Base-by-base conservation (phyloP, 2,797 vertebrate species). In the Anguilla pacifica region DNA sequence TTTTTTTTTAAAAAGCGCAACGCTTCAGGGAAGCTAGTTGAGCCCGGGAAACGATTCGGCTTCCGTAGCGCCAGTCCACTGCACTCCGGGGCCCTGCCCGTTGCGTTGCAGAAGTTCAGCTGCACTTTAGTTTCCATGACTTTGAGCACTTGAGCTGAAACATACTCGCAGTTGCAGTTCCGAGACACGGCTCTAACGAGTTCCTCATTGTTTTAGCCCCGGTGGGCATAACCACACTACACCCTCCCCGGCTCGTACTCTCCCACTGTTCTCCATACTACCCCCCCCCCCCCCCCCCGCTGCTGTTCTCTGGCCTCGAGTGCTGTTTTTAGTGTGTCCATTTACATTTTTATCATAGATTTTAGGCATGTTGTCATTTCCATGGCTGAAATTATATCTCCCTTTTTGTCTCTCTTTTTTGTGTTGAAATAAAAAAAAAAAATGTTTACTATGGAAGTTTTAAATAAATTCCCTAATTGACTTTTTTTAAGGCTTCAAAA, bases 361-460 rank as follows among this genome's bases (percentile, higher is more conserved):
- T 91, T 90, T 90, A 93, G 90, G 89, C 90, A 90, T 91, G 70
- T 88, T 86, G 28, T 86, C 70, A 82, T 85, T 82, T 89, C 86
- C 84, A 79, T 79, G 91, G 92, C 67, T 91, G 87, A 89, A 85
- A 87, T 89, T n/a, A n/a, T 84, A 72, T 88, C 35, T 88, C 86
- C 88, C 88, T 86, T 22, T 9, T 59, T 67, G 70, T 74, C 28
- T 92, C 91, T 90, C 84, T 86, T 87, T 92, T 91, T 55, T 89
- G 90, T 94, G 91, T 92, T 84, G 25, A 88, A 88, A 94, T 93
- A 93, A 39, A 90, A 39, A 93, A 39, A 39, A 39, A 39, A 93
- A 93, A 90, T 92, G 91, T 94, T 94, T 89, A 92, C 88, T 89
- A 89, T 90, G 89, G 89, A 15, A 89, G 74, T 77, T 77, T 95